Percentiles rank a stretch among this genome's conserved stretches.
Conservation (phyloP, 2,113 vertebrate species). For the Carassius auratus region DNA sequence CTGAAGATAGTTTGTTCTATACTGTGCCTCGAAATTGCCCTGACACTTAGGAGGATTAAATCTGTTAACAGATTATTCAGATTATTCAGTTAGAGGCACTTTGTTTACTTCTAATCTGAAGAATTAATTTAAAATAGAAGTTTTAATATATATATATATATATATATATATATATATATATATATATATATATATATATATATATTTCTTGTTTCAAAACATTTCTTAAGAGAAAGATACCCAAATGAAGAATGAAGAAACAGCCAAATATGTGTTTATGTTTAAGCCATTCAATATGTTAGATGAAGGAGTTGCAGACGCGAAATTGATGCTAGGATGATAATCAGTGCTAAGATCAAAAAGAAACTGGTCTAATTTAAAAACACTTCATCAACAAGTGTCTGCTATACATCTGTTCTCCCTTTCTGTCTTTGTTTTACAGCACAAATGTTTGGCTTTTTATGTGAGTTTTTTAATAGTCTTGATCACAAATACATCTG, state of each 20-base stretch:
- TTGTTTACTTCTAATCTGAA: background rate
- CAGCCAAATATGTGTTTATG: conserved; percentile 42
- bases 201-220: background rate
- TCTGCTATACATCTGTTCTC: conserved; percentile 60
- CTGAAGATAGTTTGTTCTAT: background rate
- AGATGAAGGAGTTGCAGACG: conserved; percentile 55
- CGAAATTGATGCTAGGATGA: conserved; percentile 57
- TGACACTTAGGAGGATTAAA: conserved; percentile 14
- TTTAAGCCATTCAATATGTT: conserved; percentile 54
- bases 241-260: background rate
- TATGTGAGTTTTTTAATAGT: conserved; percentile 59
- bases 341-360: conserved; percentile 69
- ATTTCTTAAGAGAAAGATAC: background rate
- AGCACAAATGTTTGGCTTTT: conserved; percentile 61
- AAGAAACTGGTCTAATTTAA: conserved; percentile 71
- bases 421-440: conserved; percentile 57
- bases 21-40: background rate
- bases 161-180: too few species aligned
- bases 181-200: too few species aligned
- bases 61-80: background rate
- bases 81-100: background rate
- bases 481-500: conserved; percentile 62
- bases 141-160: too few species aligned
- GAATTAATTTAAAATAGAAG: background rate
- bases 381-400: conserved; percentile 47